Evolutionary conservation across 2,113 vertebrate species (phyloP), one percentile per base, ranked within the genome.

Genomic region (Callipepla californica): DNA sequence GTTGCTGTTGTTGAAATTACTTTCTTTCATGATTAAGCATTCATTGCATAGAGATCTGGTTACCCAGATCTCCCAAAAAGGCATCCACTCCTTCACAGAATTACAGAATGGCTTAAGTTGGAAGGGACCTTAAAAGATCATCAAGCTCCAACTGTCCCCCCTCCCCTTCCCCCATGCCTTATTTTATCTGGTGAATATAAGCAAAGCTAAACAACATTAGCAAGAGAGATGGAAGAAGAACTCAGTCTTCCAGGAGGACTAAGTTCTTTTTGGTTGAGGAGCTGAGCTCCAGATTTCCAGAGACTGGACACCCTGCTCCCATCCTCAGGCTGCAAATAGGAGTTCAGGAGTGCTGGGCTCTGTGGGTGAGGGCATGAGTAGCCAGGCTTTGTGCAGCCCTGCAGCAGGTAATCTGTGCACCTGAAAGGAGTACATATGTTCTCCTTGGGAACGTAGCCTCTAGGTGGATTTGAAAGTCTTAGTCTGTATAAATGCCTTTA

Each of bases 281-380:
- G 28, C 26, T 9, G 68, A 63, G 18, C 40, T 36, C 20, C 9
- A 38, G 25, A 11, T 62, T 44, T 87, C 53, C 38, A 36, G 21
- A 1, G 2, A 55, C 17, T 13, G 48, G 62, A 17, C 17, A 11
- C 16, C 47, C 79, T 73, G 28, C 21, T 68, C 30, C 68, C 65
- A 23, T 11, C 50, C 40, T 30, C 44, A 51, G 30, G 17, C 36
- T 86, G 44, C 63, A 38, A 14, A 90, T 66, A 44, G 48, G 18
- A 5, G 11, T 65, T 78, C 13, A 6, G 32, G 1, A 26, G 45
- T 8, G 3, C 5, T 13, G 34, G 38, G 57, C 21, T 21, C 20
- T 0, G 0, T 63, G 51, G 23, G 26, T 28, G 73, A 80, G 36
- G 48, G n/a, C 50, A 25, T 26, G 13, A 7, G 0, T 0, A 75